Base-by-base conservation (phyloP, 1,140 invertebrate species). In the Heterodera carotae region DNA sequence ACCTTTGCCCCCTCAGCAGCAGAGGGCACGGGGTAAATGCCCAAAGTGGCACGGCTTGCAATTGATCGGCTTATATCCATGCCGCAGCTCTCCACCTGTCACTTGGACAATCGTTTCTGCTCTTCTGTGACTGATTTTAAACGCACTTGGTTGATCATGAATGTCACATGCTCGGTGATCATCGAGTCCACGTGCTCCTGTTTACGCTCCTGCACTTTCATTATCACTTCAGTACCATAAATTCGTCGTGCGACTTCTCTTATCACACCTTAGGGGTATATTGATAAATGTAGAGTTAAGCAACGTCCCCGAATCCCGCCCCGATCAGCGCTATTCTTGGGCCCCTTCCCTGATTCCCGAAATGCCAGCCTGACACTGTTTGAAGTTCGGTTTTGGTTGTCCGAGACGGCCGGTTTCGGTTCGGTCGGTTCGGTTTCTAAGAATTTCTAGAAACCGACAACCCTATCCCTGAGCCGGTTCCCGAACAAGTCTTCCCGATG, bases 221-320 rank as follows among this genome's bases (percentile, higher is more conserved):
- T 83, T 18, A 85, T 69, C 39, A 89, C 80, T 77, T 89, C 88
- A 6, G 81, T 86, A 33, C 86, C 78, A 77, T 84, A 88, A 59
- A 88, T 82, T 59, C 85, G 76, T 43, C 86, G 69, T 34, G 87
- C 87, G 12, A 88, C 86, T 74, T 88, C 86, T 22, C 87, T 69
- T 31, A 89, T 80, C 18, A 88, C 83, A 29, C 87, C 87, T 85
- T 74, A 6, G n/a, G 5, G 1, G 12, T 43, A 75, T n/a, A n/a
- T n/a, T n/a, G n/a, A n/a, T n/a, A n/a, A n/a, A n/a, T n/a, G n/a
- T n/a, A n/a, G n/a, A n/a, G n/a, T n/a, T n/a, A n/a, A n/a, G n/a
- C n/a, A n/a, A n/a, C n/a, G n/a, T n/a, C n/a, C n/a, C n/a, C n/a
- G n/a, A n/a, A n/a, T n/a, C n/a, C n/a, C n/a, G n/a, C n/a, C n/a